These are phyloP conservation scores for Anableps anableps DNA, from an alignment of 2,797 vertebrate genomes.

Conservation along the genomic window DNA sequence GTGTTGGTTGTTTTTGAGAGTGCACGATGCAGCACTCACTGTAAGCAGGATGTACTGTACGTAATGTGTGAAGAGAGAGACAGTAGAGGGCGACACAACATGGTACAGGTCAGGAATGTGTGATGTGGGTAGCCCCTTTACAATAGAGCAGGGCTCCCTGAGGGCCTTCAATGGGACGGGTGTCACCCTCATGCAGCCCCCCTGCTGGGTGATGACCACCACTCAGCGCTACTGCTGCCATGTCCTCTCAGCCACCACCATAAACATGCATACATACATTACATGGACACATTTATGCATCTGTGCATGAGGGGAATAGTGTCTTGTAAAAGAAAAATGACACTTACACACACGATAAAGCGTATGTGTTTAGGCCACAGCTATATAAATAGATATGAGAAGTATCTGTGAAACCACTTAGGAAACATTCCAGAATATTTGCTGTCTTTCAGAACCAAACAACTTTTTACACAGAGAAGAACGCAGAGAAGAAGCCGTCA, in stretches of 20 bases:
- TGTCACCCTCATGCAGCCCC: conserved; percentile 73
- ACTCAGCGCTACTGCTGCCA: conserved; percentile 75
- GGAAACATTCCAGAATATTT: conserved; percentile 34
- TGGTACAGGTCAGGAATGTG: conserved; percentile 70
- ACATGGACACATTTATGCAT: conserved; percentile 21
- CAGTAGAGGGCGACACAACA: conserved; percentile 32
- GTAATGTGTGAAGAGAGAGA: conserved; percentile 33
- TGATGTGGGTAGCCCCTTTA: conserved; percentile 67
- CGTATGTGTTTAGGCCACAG: neutral
- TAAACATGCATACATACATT: conserved; percentile 48
- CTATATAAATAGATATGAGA: too few species aligned
- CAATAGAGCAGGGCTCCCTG: conserved; percentile 77
- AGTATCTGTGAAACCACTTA: conserved; percentile 20
- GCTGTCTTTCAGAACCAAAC: conserved; percentile 28
- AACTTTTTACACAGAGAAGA: neutral
- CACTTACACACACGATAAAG: neutral
- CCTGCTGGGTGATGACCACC: conserved; percentile 76
- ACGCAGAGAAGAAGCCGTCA: neutral
- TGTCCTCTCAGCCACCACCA: conserved; percentile 65
- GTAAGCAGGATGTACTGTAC: conserved; percentile 15
- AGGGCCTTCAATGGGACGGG: conserved; percentile 71
- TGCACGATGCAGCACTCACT: neutral
- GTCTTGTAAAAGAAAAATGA: neutral
- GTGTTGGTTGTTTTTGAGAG: conserved; percentile 54
- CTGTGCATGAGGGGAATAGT: neutral